Percentiles rank a stretch among this genome's conserved stretches.
These are phyloP conservation scores for Dryas iulia DNA, from an alignment of 1,140 invertebrate species.

Conservation along the genomic window DNA sequence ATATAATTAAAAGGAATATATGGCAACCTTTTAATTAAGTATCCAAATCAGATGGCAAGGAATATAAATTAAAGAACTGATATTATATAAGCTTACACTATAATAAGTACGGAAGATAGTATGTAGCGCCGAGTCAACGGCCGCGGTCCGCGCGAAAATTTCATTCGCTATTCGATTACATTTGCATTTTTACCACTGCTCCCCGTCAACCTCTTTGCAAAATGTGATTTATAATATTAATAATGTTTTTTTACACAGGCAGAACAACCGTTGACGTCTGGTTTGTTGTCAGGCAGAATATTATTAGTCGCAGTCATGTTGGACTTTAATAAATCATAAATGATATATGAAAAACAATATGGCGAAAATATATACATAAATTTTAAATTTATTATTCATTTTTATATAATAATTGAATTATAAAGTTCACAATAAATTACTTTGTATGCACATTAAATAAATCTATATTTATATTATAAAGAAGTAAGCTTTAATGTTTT, in stretches of 20 bases:
- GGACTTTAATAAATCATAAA: background rate
- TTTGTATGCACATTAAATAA: too few species aligned
- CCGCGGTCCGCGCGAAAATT: constrained; percentile 51
- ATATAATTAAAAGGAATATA: too few species aligned
- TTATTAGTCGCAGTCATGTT: background rate
- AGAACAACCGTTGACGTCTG: background rate
- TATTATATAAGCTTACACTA: background rate
- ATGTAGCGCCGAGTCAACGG: constrained; percentile 50
- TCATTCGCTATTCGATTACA: constrained; percentile 60
- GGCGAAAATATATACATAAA: background rate
- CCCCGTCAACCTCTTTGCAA: constrained; percentile 37
- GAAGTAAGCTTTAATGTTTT: too few species aligned
- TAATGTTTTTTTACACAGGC: background rate
- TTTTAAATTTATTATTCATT: background rate
- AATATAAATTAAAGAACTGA: too few species aligned
- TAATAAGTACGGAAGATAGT: constrained; percentile 35
- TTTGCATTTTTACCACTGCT: constrained; percentile 58
- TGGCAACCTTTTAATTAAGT: too few species aligned
- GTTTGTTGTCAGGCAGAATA: background rate
- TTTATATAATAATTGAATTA: background rate
- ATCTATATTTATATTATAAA: too few species aligned
- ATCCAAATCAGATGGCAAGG: too few species aligned
- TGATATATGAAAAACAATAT: background rate
- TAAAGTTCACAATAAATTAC: too few species aligned
- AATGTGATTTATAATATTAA: constrained; percentile 23